Base-by-base conservation (phyloP, 2,797 vertebrate genomes). In the Pseudopleuronectes americanus region DNA sequence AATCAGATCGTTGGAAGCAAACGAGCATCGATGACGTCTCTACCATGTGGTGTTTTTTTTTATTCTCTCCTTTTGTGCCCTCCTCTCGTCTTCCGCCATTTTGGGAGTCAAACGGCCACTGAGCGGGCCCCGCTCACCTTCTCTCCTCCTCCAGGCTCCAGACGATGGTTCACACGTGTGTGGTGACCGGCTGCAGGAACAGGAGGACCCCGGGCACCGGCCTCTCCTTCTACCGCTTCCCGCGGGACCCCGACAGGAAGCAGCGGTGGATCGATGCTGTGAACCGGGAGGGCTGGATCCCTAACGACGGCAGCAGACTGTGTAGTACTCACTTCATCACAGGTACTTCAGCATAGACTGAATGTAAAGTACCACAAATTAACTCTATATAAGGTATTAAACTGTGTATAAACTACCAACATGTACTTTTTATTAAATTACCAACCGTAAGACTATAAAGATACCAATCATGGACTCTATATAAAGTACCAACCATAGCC, bases 91-190 rank as follows among this genome's bases (percentile, higher is more conserved):
- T 49, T 58, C 81, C 85, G 66, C 94, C 94, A 95, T 95, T 95
- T 94, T 95, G 92, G 94, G 94, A 94, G 94, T 94, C 93, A 93
- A 92, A 90, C 64, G 78, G 33, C 62, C 77, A 75, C 41, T 58
- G 56, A 45, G 55, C n/a, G 43, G 52, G 71, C 62, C 47, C 59
- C 66, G 58, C 84, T 13, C 74, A 71, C 71, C 61, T 82, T 75
- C 49, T 19, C 3, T 23, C 3, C 21, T 8, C 1, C 43, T 43
- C 57, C 84, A 75, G 76, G 83, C 82, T 16, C 28, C 69, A 51
- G 72, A 92, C 87, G 88, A 94, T 95, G 94, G 94, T 95, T 82
- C 93, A 94, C 85, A 94, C 94, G 1, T 95, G 94, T 62, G 93
- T 94, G 82, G 94, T 93, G 89, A 81, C 92, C 1, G 94, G 94